These are phyloP conservation scores for Cydia pomonella DNA, from an alignment of 1,140 invertebrate species.

Conservation along the genomic window DNA sequence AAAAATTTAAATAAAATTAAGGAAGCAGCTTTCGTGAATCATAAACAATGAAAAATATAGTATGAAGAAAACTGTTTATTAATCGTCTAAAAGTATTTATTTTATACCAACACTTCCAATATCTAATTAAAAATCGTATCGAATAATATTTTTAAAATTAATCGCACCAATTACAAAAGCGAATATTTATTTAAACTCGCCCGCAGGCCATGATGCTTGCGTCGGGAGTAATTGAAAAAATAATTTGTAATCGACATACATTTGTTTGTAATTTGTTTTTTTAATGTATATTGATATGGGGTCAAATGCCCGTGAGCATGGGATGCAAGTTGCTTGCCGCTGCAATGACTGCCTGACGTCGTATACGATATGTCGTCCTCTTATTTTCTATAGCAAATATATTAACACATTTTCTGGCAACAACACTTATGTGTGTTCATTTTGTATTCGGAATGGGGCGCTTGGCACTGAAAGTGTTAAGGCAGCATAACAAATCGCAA, in stretches of 20 bases:
- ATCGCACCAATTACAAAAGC: slow-evolving; percentile 25
- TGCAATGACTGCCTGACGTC: neutral
- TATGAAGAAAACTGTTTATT: too few relatives aligned
- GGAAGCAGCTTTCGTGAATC: too few relatives aligned
- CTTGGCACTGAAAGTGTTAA: too few relatives aligned
- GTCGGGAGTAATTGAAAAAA: slow-evolving; percentile 31
- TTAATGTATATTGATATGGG: slow-evolving; percentile 30
- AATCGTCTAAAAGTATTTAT: neutral
- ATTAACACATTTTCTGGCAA: too few relatives aligned
- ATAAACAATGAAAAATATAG: too few relatives aligned
- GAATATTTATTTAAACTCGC: slow-evolving; percentile 27
- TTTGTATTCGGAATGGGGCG: too few relatives aligned
- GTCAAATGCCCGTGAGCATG: slow-evolving; percentile 19
- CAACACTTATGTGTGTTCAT: too few relatives aligned
- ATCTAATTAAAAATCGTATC: slow-evolving; percentile 25
- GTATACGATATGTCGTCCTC: neutral
- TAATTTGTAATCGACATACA: slow-evolving; percentile 15
- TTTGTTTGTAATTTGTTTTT: slow-evolving; percentile 32
- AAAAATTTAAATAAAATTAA: too few relatives aligned
- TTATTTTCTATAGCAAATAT: neutral
- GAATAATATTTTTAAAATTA: slow-evolving; percentile 28
- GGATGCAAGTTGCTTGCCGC: neutral
- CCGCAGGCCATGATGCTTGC: slow-evolving; percentile 20
- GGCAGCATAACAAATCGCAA: neutral
- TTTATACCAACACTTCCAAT: neutral